Base-by-base conservation (phyloP, 2,113 vertebrate genomes). In the Aegithalos caudatus region DNA sequence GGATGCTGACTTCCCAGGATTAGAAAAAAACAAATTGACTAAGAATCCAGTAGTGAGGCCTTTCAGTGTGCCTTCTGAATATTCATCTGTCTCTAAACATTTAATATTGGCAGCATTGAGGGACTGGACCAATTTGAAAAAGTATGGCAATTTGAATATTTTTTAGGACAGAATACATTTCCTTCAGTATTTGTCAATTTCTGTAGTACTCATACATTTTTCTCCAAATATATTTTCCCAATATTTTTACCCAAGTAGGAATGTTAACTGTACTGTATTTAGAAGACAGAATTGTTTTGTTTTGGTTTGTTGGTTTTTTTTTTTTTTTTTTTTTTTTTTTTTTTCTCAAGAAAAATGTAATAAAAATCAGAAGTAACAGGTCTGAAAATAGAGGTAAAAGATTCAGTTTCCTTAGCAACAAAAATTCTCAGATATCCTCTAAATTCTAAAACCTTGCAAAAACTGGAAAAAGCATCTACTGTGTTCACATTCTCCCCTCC, bases 361-460 rank as follows among this genome's bases (percentile, higher is more conserved):
- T 10, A 74, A 84, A 70, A 88, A 35, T 17, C 56, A 58, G 18
- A 29, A 72, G 44, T 58, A 66, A 42, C 12, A 37, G 20, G 11
- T 33, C 65, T 89, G 76, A 85, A 95, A 95, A 85, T 50, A 81
- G 40, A 92, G 15, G 42, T 90, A 50, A 90, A 91, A 76, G 27
- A 45, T 66, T 22, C 17, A 69, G 82, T 95, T 95, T 86, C 90
- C 88, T 28, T 95, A 90, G 82, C 50, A 91, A 94, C 90, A 86
- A 81, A 93, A 87, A 37, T 50, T 71, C 29, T 81, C 27, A 77
- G 35, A n/a, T 74, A 83, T 47, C 7, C 60, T 95, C 47, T 54
- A 76, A 94, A 58, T 64, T 86, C 23, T 15, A 25, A 18, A 78
- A 44, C 31, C 28, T 70, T 23, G 50, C 20, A 51, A 70, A 72